Evolutionary conservation across 2,797 vertebrate species (phyloP), one percentile per base, ranked within the genome.

Genomic region (Netta rufina): DNA sequence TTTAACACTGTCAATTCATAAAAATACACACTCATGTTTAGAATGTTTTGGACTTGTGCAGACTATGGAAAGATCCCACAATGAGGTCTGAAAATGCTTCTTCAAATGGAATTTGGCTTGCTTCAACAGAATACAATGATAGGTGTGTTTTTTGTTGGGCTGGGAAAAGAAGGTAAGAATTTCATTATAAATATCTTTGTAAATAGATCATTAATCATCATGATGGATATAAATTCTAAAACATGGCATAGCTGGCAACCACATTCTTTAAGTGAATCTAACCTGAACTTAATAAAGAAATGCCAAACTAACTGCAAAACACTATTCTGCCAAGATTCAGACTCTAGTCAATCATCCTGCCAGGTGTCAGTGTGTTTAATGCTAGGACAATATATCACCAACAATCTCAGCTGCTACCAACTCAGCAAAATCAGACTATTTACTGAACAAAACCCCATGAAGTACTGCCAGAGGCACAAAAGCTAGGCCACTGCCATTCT

Each of bases 221-320:
- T 90, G 94, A 92, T 91, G 85, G 71, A 95, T 96, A 62, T 72
- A 60, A 88, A 95, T 89, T 86, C 4, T 0, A 90, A 96, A 94
- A 83, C 72, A 58, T 54, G 88, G 88, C 90, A 75, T 69, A 84
- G 86, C 93, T 96, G 96, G 95, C 92, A 96, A 94, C 83, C 0
- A 0, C 92, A 73, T 94, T 95, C 86, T 94, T 93, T 95, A 95
- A 94, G 92, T 93, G 92, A 96, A 96, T 94, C 94, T 97, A 96
- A 96, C 95, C 86, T 80, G 94, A 96, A 95, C 90, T 95, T 96
- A 96, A 95, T 95, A 92, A 96, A 96, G 93, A 90, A 93, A 84
- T 85, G 88, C 93, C 88, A 95, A 89, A 92, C 53, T 92, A 94
- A 94, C 84, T 89, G 91, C 95, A 92, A 45, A 95, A 84, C 67